Base-by-base conservation (phyloP, 1,140 invertebrate genomes). In the Calliphora vicina region DNA sequence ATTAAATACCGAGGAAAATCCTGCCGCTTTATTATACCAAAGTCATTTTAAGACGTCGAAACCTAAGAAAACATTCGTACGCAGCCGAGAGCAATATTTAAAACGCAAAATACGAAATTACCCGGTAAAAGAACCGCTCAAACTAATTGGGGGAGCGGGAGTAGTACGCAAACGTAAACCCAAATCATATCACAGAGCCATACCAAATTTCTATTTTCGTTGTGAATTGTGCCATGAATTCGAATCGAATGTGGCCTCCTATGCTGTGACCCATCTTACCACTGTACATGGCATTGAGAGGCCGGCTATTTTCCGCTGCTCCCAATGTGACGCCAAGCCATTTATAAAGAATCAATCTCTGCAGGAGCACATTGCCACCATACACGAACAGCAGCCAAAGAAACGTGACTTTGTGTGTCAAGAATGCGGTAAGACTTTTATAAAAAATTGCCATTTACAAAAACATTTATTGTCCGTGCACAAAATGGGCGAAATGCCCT, bases 221-320 rank as follows among this genome's bases (percentile, higher is more conserved):
- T 76, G 73, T 43, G 73, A 76, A 15, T 13, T 76, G 73, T 76
- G 73, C 27, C 73, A 76, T 76, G 27, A 76, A 76, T 76, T 76
- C 35, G 73, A 76, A 76, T 76, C 73, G 23, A 76, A 76, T 76
- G 73, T 76, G 2, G 73, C 73, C 26, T 76, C 73, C n/a, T 76
- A 76, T 76, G 27, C 73, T 2, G 73, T 76, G 10, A 76, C 73
- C 6, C 73, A 76, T 35, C 12, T 76, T 2, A 76, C 27, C 26
- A 76, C 73, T 4, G 73, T 76, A 9, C 73, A 76, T 76, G 27
- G 42, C 26, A 76, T 76, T 20, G 73, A 76, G 35, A n/a, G 73
- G 8, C 73, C 73, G n/a, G 73, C 73, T 9, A 76, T 76, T 15
- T 76, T 76, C 23, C 27, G 42, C 27, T 76, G 73, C 35, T 23